phyloP scores from a whole-genome alignment of 2,888 invertebrate genomes.

The Cheilosia vulpina region DNA sequence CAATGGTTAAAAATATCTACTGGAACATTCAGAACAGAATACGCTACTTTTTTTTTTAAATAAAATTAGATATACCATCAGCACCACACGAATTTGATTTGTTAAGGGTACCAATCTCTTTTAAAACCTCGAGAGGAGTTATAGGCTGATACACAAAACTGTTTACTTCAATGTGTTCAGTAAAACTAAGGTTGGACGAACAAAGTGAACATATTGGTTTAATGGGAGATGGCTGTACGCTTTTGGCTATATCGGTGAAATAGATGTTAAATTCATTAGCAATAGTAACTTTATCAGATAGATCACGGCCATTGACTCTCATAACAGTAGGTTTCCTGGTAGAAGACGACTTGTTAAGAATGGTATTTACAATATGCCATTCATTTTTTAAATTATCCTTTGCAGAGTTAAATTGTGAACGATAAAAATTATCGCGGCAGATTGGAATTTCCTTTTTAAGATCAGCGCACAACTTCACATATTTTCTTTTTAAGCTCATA shows the following conservation, averaged over 20 bases:
- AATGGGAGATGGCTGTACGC: neutral
- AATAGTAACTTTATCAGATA: conserved; percentile 1
- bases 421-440: too few species aligned
- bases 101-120: conserved; percentile 12
- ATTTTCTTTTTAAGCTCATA: too few species aligned
- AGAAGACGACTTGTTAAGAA: too few species aligned
- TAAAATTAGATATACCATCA: neutral
- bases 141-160: conserved; percentile 14
- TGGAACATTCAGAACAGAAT: neutral
- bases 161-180: neutral
- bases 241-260: conserved; percentile 6
- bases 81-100: neutral
- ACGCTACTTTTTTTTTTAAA: neutral
- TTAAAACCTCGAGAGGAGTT: conserved; percentile 12
- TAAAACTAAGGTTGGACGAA: neutral
- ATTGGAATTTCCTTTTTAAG: too few species aligned
- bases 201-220: neutral
- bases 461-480: too few species aligned
- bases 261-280: conserved; percentile 14
- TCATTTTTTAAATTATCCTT: too few species aligned
- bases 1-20: too few species aligned
- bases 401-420: too few species aligned
- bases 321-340: too few species aligned
- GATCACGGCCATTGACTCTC: too few species aligned
- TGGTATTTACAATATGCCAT: too few species aligned